These are phyloP conservation scores for Alexandromys fortis DNA, from an alignment of 2,113 vertebrate species.

Conservation along the genomic window DNA sequence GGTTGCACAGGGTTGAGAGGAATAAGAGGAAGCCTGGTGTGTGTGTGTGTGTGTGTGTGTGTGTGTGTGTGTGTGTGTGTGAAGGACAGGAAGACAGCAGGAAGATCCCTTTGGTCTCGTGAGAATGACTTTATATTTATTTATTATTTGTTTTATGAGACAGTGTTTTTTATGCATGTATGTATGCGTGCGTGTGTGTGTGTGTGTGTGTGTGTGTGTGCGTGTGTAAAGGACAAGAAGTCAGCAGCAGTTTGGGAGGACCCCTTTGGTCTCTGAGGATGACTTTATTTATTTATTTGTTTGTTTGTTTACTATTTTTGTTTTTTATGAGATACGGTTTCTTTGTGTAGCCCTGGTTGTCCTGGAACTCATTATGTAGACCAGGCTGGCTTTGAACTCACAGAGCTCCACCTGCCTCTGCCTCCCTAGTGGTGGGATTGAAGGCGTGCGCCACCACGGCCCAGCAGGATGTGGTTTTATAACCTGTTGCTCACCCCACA, in stretches of 20 bases:
- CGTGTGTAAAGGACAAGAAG: too few species aligned
- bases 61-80: too few species aligned
- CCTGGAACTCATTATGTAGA: not conserved
- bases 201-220: too few species aligned
- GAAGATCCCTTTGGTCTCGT: too few species aligned
- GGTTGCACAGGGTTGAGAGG: not conserved
- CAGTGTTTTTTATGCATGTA: too few species aligned
- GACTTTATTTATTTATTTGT: not conserved
- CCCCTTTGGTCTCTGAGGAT: not conserved
- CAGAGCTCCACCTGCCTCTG: not conserved
- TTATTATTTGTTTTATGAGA: too few species aligned
- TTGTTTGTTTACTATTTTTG: not conserved
- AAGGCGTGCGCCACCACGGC: not conserved
- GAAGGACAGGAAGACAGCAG: too few species aligned
- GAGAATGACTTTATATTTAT: too few species aligned
- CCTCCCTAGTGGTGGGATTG: not conserved
- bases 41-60: too few species aligned
- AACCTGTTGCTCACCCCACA: conserved; percentile 39
- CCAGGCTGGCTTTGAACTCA: not conserved
- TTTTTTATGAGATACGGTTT: not conserved
- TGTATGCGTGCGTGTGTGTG: too few species aligned
- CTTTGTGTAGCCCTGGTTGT: not conserved
- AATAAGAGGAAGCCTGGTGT: too few species aligned
- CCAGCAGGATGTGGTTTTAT: not conserved
- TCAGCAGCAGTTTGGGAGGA: too few species aligned